Conservation (phyloP, 2,113 vertebrate genomes). For the Pongo pygmaeus region DNA sequence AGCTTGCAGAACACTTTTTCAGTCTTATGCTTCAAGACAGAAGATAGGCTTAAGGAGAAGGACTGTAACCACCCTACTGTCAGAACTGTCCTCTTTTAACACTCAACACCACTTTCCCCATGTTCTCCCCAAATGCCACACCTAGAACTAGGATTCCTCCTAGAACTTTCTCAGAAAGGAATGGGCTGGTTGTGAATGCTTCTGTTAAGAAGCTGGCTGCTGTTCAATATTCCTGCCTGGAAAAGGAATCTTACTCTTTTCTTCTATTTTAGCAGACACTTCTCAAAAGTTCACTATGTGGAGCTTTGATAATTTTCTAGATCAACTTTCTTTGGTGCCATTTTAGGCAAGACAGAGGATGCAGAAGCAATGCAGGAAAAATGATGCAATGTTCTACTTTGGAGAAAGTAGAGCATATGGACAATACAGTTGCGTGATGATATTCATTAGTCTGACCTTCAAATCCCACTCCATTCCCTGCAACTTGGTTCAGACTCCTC, state of each 20-base stretch:
- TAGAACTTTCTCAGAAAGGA: neutral
- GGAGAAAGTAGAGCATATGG: neutral
- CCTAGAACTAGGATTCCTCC: neutral
- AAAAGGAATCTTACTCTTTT: neutral
- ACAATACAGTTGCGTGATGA: neutral
- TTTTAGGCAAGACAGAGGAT: neutral
- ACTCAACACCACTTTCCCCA: neutral
- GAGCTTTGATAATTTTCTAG: neutral
- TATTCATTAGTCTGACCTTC: neutral
- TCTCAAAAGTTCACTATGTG: neutral
- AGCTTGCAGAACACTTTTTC: neutral
- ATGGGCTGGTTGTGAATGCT: neutral
- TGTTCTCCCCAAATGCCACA: neutral
- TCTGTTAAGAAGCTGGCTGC: neutral
- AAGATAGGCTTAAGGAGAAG: neutral
- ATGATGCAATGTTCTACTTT: neutral
- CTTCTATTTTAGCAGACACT: neutral
- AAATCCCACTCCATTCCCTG: neutral
- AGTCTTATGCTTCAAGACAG: neutral
- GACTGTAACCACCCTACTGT: neutral
- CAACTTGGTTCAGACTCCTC: neutral
- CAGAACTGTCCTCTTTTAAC: neutral
- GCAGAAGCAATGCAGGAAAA: neutral
- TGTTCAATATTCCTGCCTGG: neutral
- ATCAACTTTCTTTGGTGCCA: neutral